phyloP scores from a whole-genome alignment of 1,140 invertebrate genomes.

The Cheumatopsyche charites region DNA sequence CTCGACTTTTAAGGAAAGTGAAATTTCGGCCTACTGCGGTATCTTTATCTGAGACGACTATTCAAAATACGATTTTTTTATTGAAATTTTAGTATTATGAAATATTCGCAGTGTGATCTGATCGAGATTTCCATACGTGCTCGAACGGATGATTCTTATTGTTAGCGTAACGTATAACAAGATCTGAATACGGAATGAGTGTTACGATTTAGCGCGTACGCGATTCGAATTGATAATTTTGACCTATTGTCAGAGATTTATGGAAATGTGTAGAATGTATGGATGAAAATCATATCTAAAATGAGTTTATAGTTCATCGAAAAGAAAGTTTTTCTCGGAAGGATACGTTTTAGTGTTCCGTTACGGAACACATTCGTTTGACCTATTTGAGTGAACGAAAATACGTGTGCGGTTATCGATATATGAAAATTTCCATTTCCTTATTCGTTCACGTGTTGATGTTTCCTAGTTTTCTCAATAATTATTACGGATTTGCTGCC shows the following conservation, averaged over 20 bases:
- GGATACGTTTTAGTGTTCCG: neutral
- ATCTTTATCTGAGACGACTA: too few relatives aligned
- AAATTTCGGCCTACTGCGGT: too few relatives aligned
- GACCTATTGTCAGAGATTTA: neutral
- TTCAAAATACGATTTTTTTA: too few relatives aligned
- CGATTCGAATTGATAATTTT: neutral
- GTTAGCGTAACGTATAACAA: too few relatives aligned
- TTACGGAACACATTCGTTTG: neutral
- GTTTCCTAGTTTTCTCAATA: neutral
- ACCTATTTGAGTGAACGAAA: neutral
- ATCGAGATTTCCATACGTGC: too few relatives aligned
- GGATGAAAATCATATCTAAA: neutral
- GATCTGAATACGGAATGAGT: too few relatives aligned
- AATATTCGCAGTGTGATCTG: too few relatives aligned
- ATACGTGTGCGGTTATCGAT: too few relatives aligned
- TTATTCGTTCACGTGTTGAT: neutral
- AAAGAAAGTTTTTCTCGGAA: constrained; percentile 9
- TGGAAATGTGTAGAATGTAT: neutral
- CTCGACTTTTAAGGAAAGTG: too few relatives aligned
- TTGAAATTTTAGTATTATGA: too few relatives aligned
- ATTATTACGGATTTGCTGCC: neutral
- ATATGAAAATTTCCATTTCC: neutral
- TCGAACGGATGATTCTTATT: too few relatives aligned
- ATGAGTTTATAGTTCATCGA: neutral
- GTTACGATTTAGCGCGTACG: neutral